Percentiles rank a stretch among this genome's conserved stretches.
Conservation (phyloP, 2,888 invertebrate genomes). For the Acronicta aceris region DNA sequence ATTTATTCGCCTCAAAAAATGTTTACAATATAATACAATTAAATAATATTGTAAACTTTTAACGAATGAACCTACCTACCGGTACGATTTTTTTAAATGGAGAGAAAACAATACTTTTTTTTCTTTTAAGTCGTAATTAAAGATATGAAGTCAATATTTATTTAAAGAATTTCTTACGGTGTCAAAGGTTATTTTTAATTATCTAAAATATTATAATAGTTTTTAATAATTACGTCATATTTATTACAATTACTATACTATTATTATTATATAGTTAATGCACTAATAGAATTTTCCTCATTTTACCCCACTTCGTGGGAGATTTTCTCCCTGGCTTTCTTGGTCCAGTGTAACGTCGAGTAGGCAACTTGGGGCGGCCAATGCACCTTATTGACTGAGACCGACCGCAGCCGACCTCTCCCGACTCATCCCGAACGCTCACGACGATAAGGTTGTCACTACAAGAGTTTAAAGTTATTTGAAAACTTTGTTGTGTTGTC, state of each 20-base stretch:
- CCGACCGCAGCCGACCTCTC: conserved; percentile 72
- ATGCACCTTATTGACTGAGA: conserved; percentile 84
- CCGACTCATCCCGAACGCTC: conserved; percentile 70
- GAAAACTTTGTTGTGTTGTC: conserved; percentile 67
- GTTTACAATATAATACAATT: not conserved
- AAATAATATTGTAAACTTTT: no score
- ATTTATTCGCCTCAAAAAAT: not conserved
- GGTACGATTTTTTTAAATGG: no score
- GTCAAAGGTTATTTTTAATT: no score
- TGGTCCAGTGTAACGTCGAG: conserved; percentile 67
- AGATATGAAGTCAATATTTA: no score
- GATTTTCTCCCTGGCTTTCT: conserved; percentile 55
- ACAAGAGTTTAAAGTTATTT: conserved; percentile 73
- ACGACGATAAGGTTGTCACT: conserved; percentile 73
- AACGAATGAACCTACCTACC: no score
- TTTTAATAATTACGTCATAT: no score
- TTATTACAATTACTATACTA: not conserved
- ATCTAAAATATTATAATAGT: no score
- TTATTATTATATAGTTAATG: no score
- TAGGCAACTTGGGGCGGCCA: conserved; percentile 85
- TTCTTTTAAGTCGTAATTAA: no score
- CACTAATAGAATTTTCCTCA: conserved; percentile 5
- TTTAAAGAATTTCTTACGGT: no score
- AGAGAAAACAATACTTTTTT: no score
- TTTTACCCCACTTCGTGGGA: conserved; percentile 50